phyloP scores from a whole-genome alignment of 2,113 vertebrate genomes.

The Theropithecus gelada region DNA sequence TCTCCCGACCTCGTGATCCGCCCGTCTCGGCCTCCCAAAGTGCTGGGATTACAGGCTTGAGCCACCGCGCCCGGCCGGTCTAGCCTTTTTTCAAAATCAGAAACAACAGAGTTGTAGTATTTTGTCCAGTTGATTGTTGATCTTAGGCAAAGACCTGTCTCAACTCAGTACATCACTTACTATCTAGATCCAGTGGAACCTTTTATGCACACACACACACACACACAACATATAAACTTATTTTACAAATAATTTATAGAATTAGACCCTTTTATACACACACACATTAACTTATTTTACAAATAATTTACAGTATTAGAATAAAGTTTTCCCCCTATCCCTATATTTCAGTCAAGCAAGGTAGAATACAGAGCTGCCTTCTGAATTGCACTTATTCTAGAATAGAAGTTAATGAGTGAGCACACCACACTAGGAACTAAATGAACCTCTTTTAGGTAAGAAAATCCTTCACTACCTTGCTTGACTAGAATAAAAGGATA shows the following conservation, averaged over 20 bases:
- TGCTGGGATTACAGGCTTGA: too few species aligned
- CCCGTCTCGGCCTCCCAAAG: too few species aligned
- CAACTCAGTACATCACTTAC: neutral
- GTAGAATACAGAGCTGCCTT: conserved; percentile 57
- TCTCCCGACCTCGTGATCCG: too few species aligned
- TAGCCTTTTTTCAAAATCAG: neutral
- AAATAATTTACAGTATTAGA: neutral
- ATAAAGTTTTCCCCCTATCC: too few species aligned
- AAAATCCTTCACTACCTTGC: neutral
- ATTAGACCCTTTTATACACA: neutral
- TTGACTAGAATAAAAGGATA: too few species aligned
- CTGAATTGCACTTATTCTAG: conserved; percentile 76
- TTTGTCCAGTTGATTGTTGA: neutral
- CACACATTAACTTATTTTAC: neutral
- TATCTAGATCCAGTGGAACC: neutral
- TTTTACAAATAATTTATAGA: neutral
- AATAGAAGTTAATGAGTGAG: neutral
- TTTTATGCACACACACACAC: neutral
- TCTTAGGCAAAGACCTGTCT: neutral
- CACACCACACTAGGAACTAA: too few species aligned
- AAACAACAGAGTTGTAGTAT: neutral
- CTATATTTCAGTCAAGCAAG: neutral
- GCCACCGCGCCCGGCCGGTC: too few species aligned
- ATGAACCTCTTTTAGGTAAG: too few species aligned
- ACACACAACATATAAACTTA: too few species aligned